Conservation (phyloP, 2,888 invertebrate genomes). For the Labia minor region DNA sequence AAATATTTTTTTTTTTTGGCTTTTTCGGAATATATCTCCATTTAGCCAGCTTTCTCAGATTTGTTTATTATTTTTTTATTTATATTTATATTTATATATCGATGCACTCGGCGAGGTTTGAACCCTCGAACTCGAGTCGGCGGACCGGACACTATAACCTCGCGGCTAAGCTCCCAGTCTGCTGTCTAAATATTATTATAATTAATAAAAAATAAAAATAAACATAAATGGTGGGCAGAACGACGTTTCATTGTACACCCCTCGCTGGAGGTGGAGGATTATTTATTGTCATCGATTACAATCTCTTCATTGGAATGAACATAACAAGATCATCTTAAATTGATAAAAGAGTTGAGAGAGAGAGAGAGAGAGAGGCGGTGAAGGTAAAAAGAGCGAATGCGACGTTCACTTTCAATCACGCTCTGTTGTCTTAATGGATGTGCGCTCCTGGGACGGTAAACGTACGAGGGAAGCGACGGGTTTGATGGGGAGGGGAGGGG, state of each 20-base stretch:
- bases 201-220: background rate
- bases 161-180: no score
- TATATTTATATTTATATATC: no score
- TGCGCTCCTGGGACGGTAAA: background rate
- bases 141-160: no score
- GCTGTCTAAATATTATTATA: no score
- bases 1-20: no score
- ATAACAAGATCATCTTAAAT: conserved; percentile 13
- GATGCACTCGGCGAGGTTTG: no score
- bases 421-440: background rate
- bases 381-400: background rate
- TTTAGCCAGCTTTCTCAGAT: no score
- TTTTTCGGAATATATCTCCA: no score
- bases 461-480: no score
- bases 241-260: background rate
- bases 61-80: no score
- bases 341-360: background rate
- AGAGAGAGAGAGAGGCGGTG: background rate
- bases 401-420: background rate
- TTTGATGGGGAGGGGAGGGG: no score
- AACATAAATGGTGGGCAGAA: background rate
- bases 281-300: background rate
- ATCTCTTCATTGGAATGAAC: background rate
- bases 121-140: no score
- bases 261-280: background rate